These are phyloP conservation scores for Solenopsis fugax DNA, from an alignment of 1,140 invertebrate genomes.

Conservation along the genomic window DNA sequence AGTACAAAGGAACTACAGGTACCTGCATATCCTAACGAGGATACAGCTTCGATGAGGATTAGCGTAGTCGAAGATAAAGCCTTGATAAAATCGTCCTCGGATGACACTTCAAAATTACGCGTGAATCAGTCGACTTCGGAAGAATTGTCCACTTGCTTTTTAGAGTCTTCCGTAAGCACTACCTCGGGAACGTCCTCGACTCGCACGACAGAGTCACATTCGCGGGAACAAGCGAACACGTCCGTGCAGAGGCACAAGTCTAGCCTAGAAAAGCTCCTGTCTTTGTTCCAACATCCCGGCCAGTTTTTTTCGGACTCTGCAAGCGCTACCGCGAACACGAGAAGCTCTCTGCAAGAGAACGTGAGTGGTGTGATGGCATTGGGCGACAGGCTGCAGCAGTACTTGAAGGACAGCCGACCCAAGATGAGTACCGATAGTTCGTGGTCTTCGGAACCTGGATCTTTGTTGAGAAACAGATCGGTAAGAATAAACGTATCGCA, in stretches of 20 bases:
- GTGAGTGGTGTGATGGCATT: slow-evolving; percentile 74
- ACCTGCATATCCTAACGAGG: slow-evolving; percentile 33
- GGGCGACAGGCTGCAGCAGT: slow-evolving; percentile 79
- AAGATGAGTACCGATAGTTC: slow-evolving; percentile 34
- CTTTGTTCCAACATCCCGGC: slow-evolving; percentile 78
- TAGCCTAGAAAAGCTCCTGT: slow-evolving; percentile 75
- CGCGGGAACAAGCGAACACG: slow-evolving; percentile 51
- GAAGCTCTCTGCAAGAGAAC: slow-evolving; percentile 71
- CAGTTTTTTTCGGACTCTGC: slow-evolving; percentile 72
- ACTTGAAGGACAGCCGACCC: slow-evolving; percentile 72
- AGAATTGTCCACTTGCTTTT: background rate
- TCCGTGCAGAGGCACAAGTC: slow-evolving; percentile 72
- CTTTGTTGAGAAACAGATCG: slow-evolving; percentile 61
- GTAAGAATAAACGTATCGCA: slow-evolving; percentile 72
- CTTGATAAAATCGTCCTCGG: background rate
- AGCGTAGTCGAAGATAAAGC: slow-evolving; percentile 33
- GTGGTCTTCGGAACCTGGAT: slow-evolving; percentile 46
- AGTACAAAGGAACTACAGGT: slow-evolving; percentile 46
- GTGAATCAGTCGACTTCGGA: background rate
- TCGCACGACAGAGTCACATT: slow-evolving; percentile 28
- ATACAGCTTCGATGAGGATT: slow-evolving; percentile 35
- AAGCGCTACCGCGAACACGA: slow-evolving; percentile 54
- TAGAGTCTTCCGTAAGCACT: slow-evolving; percentile 28
- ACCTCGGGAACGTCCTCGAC: slow-evolving; percentile 4
- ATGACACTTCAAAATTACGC: background rate